Evolutionary conservation across 2,888 invertebrate species (phyloP).

Genomic region (Dynastes maya): DNA sequence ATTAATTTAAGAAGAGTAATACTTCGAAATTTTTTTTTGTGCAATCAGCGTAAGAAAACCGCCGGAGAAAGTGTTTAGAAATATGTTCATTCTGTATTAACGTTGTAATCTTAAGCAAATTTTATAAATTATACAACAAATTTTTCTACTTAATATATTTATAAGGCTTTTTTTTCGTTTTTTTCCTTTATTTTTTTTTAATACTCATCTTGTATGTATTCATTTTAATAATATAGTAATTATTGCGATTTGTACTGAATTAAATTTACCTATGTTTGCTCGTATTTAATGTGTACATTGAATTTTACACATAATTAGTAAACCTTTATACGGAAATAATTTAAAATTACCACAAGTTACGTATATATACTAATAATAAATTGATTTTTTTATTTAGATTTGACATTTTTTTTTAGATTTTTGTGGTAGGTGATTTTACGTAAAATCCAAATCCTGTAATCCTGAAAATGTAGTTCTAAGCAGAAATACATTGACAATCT

Average conservation of each 20-base stretch:
- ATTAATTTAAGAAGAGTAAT: slow-evolving; percentile 38
- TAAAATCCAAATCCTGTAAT: no score
- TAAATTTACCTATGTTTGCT: slow-evolving; percentile 8
- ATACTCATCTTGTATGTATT: slow-evolving; percentile 25
- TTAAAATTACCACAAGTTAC: slow-evolving; percentile 19
- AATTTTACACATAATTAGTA: background rate
- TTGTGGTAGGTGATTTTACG: no score
- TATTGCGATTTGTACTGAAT: slow-evolving; percentile 14
- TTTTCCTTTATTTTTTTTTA: slow-evolving; percentile 14
- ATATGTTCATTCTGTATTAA: slow-evolving; percentile 35
- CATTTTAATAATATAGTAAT: slow-evolving; percentile 14
- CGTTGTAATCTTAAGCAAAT: slow-evolving; percentile 43
- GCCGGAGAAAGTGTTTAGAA: slow-evolving; percentile 33
- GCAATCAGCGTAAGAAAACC: slow-evolving; percentile 35
- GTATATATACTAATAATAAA: slow-evolving; percentile 19
- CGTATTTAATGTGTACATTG: slow-evolving; percentile 24
- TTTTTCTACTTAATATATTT: slow-evolving; percentile 47
- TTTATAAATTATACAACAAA: slow-evolving; percentile 44
- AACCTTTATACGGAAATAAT: slow-evolving; percentile 10
- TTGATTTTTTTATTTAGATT: slow-evolving; percentile 1
- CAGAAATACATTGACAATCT: no score
- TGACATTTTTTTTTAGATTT: background rate
- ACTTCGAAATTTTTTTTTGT: slow-evolving; percentile 32
- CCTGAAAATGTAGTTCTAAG: no score
- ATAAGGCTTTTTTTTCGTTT: slow-evolving; percentile 40